A percentile compares a stretch with the other conserved stretches of the same genome.
Conservation (phyloP, 2,113 vertebrate species). For the Todiramphus saurophagus region DNA sequence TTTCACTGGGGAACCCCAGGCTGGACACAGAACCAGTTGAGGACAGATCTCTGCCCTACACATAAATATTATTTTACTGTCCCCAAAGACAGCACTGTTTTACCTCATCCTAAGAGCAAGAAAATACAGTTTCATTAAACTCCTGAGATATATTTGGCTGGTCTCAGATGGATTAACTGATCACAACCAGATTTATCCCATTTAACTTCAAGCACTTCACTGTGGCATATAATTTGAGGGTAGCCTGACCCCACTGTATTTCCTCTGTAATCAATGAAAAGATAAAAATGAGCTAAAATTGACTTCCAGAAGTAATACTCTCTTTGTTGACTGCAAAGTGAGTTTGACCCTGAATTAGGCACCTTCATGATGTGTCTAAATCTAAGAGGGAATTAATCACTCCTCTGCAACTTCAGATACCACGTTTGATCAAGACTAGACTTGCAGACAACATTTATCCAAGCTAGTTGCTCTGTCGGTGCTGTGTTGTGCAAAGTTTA, state of each 20-base stretch:
- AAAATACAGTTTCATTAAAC: constrained; percentile 14
- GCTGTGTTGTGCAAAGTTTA: background rate
- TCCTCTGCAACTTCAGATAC: background rate
- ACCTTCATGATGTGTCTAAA: background rate
- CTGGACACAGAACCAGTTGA: background rate
- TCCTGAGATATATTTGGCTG: background rate
- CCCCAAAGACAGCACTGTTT: background rate
- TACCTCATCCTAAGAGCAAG: background rate
- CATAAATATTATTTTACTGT: background rate
- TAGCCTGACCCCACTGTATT: background rate
- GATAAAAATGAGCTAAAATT: background rate
- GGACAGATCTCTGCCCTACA: background rate
- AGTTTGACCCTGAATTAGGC: background rate
- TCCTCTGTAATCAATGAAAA: background rate
- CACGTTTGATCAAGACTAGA: background rate
- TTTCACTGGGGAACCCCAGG: background rate
- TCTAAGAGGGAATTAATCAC: background rate
- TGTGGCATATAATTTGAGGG: background rate
- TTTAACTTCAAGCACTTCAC: background rate
- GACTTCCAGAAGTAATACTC: background rate
- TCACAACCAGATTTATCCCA: constrained; percentile 24
- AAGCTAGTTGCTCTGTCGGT: background rate
- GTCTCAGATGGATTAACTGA: background rate
- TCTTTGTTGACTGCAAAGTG: background rate
- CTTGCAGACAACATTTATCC: background rate